A percentile compares a stretch with the other conserved stretches of the same genome.
Conservation (phyloP, 2,797 vertebrate species). For the Cyclura pinguis region DNA sequence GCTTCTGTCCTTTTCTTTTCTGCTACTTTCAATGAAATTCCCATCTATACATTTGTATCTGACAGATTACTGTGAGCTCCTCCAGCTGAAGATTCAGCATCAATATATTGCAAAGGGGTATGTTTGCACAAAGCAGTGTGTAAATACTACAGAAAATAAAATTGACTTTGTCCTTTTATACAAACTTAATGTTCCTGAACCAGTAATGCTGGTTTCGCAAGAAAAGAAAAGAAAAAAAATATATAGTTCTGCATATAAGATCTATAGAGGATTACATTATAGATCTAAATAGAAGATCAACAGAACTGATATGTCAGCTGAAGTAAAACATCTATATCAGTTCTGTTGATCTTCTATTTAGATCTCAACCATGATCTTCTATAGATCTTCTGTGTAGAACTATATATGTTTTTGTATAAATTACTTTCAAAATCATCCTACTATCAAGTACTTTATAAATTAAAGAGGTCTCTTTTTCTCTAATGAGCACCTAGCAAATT, state of each 20-base stretch:
- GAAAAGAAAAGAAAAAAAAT: not conserved
- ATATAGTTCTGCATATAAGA: not conserved
- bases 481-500: not conserved
- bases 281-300: too few relatives aligned
- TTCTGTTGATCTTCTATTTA: too few relatives aligned
- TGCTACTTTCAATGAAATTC: not conserved
- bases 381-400: too few relatives aligned
- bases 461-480: accelerated
- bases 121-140: accelerated
- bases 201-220: not conserved
- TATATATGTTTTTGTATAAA: too few relatives aligned
- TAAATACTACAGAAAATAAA: not conserved
- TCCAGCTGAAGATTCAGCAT: not conserved
- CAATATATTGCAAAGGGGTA: not conserved
- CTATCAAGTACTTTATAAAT: accelerated
- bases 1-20: not conserved
- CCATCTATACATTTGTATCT: not conserved
- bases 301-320: too few relatives aligned
- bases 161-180: accelerated
- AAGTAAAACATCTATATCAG: too few relatives aligned
- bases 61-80: accelerated
- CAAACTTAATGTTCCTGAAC: not conserved
- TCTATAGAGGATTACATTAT: too few relatives aligned
- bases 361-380: too few relatives aligned
- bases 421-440: accelerated